Evolutionary conservation across 2,113 vertebrate genomes (phyloP).

Genomic region (Seriola dumerili): DNA sequence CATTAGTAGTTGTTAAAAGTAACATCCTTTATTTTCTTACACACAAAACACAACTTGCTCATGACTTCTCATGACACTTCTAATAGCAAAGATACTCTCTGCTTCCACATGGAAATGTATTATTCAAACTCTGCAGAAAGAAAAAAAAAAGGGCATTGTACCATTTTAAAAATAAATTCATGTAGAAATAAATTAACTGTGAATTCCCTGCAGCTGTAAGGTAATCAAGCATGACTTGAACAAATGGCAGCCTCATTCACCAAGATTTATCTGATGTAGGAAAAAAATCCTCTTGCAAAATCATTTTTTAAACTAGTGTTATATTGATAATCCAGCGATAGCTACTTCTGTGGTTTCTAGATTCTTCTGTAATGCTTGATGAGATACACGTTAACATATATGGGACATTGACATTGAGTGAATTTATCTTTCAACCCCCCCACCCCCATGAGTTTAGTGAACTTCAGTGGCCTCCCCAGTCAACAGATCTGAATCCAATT

Average conservation of each 20-base stretch:
- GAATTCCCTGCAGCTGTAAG: background rate
- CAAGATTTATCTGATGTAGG: background rate
- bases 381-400: background rate
- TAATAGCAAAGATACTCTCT: background rate
- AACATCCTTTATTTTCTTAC: background rate
- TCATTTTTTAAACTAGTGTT: no score
- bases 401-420: no score
- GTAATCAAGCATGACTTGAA: conserved; percentile 14
- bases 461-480: no score
- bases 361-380: background rate
- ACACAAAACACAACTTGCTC: background rate
- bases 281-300: no score
- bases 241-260: background rate
- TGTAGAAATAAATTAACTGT: background rate
- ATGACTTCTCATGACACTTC: background rate
- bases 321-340: no score
- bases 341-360: background rate
- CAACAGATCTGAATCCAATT: no score
- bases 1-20: background rate
- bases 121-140: background rate
- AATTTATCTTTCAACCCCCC: no score
- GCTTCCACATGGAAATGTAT: background rate
- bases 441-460: no score
- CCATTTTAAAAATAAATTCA: background rate
- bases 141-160: background rate